Conservation (phyloP, 1,140 invertebrate genomes). For the Pseudomyrmex gracilis region DNA sequence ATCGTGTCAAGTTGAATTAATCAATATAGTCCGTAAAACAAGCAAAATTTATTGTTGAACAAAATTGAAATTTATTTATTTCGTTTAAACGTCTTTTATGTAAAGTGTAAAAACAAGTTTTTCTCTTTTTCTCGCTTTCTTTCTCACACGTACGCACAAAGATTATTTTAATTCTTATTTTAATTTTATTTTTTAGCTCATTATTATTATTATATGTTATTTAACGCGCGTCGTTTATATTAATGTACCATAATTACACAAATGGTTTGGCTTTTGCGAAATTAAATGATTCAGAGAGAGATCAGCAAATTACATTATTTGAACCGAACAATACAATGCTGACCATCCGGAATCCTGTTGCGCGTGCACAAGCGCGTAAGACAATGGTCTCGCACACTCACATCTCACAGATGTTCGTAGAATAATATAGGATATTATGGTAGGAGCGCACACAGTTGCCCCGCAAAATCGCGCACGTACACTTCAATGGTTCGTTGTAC, state of each 20-base stretch:
- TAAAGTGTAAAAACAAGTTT: background rate
- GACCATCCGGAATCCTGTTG: constrained; percentile 23
- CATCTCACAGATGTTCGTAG: constrained; percentile 29
- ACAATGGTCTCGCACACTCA: constrained; percentile 3
- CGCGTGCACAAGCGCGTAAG: constrained; percentile 7
- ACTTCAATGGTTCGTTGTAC: constrained; percentile 28
- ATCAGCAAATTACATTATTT: constrained; percentile 39
- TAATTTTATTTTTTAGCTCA: background rate
- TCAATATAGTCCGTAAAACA: background rate
- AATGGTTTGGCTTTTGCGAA: constrained; percentile 2
- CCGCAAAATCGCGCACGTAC: constrained; percentile 22
- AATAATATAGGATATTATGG: constrained; percentile 39
- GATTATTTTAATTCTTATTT: no score
- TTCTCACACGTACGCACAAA: no score
- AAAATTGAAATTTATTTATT: no score
- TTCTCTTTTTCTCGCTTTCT: no score
- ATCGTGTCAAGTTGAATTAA: constrained; percentile 30
- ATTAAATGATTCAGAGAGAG: background rate
- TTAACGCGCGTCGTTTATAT: background rate
- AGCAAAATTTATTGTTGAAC: constrained; percentile 5
- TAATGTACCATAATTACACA: background rate
- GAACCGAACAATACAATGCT: background rate
- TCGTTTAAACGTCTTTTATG: background rate
- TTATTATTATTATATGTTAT: background rate
- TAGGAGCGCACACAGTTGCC: background rate